Evolutionary conservation across 2,888 invertebrate species (phyloP), one percentile per base, ranked within the genome.

Genomic region (Lasioglossum calceatum): DNA sequence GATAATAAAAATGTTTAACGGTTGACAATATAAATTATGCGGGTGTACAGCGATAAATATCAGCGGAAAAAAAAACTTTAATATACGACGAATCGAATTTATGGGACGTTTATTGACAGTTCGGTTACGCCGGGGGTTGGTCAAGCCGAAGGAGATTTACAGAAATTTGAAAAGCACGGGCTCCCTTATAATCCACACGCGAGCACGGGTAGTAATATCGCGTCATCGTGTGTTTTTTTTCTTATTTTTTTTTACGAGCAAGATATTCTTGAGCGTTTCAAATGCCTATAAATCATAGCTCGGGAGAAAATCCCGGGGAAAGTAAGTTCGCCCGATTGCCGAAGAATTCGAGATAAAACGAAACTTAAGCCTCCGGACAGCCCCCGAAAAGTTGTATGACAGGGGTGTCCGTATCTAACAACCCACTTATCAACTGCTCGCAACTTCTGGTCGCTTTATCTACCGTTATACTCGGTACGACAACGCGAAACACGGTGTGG

Each of bases 351-450:
- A 64, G 82, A 82, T 82, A 74, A 81, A 70, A 70, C 44, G 36
- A 70, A 82, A 70, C 54, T 80, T 58, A 44, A n/a, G 70, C 23
- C 67, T 10, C 39, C 14, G 32, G 58, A 58, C 58, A 32, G 32
- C 32, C 64, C 54, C 1, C n/a, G 67, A 27, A 72, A 82, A 71
- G 71, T 73, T 82, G 74, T 75, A 80, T 27, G 74, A 23, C 54
- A 42, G 36, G 36, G 16, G 70, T 42, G 36, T 47, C n/a, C 70
- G 36, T 61, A 71, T 71, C 81, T 39, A 58, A 61, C 75, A 71
- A 81, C 70, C 39, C 82, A 72, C 76, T 84, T 77, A 71, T 83
- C 82, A 82, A 61, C 50, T 77, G 72, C 64, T 58, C 4, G 16
- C 82, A 77, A 81, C 76, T 84, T 81, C 36, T 19, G 16, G 32